A percentile compares a stretch with the other conserved stretches of the same genome.
Evolutionary conservation across 2,797 vertebrate genomes (phyloP).

Genomic region (Cynopterus sphinx): DNA sequence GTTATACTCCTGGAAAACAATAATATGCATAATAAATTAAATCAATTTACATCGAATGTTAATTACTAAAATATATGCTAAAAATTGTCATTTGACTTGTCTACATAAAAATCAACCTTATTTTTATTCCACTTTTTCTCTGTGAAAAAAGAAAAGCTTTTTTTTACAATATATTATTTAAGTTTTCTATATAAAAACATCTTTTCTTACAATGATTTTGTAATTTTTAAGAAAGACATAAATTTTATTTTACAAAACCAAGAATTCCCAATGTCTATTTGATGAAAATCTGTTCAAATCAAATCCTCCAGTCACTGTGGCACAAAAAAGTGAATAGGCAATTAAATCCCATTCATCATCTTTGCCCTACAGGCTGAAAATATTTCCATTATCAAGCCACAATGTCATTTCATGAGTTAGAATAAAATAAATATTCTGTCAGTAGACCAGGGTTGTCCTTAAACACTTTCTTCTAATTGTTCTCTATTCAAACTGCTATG

Average conservation of each 20-base stretch:
- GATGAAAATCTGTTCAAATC: slow-evolving; percentile 26
- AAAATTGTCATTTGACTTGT: background rate
- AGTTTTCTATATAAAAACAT: background rate
- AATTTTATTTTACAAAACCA: slow-evolving; percentile 40
- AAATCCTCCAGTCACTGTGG: background rate
- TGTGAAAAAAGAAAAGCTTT: background rate
- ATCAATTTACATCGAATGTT: slow-evolving; percentile 2
- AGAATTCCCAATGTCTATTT: slow-evolving; percentile 16
- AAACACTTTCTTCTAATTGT: background rate
- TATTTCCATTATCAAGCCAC: background rate
- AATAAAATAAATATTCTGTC: background rate
- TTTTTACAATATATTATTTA: background rate
- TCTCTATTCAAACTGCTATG: background rate
- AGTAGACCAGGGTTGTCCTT: background rate
- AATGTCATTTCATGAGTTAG: background rate
- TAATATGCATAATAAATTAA: background rate
- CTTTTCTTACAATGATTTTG: background rate
- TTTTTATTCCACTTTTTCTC: background rate
- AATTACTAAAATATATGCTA: background rate
- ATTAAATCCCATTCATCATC: slow-evolving; percentile 43
- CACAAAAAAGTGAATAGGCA: background rate
- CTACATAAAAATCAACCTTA: background rate
- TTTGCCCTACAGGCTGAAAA: background rate
- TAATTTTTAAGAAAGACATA: background rate
- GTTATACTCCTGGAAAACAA: background rate